Evolutionary conservation across 2,113 vertebrate species (phyloP), one percentile per base, ranked within the genome.

Genomic region (Dicerorhinus sumatrensis): DNA sequence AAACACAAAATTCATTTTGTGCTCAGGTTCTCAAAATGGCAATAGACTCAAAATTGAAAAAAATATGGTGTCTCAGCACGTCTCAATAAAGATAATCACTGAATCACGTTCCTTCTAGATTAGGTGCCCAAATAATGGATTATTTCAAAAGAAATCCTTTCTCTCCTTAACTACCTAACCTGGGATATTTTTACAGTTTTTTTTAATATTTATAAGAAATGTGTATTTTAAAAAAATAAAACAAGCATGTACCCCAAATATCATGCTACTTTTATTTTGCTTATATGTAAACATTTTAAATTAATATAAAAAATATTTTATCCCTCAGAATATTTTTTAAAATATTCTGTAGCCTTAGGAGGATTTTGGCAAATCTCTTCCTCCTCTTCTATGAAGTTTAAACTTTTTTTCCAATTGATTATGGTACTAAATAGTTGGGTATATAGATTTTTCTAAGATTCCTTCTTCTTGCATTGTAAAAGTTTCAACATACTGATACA

Each of bases 401-500:
- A 69, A 65, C 7, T 69, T 42, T 25, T 75, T 75, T 60, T 58
- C 20, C 14, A 75, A 72, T 79, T 85, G 29, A 75, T 81, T 75
- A 29, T 36, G 54, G 33, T 65, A 84, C n/a, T 54, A 63, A 87
- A 60, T 75, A 76, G 2, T 75, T 75, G n/a, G 23, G 5, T 46
- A 23, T 62, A 67, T 36, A 54, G 39, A 33, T 80, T 51, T 73
- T 63, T 92, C 60, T 65, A 62, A 73, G 70, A 91, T 54, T 85
- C 21, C 1, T 3, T 85, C 36, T 91, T 79, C n/a, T 48, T 67
- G 18, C 31, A 42, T 4, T 77, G 87, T 96, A 63, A 94, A 92
- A 46, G 31, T 48, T 96, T 77, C 58, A 51, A 20, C 96, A 84
- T 85, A 83, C 76, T 89, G 69, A 72, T 98, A 83, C 39, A 60